Base-by-base conservation (phyloP, 2,888 invertebrate genomes). In the Bembecia ichneumoniformis region DNA sequence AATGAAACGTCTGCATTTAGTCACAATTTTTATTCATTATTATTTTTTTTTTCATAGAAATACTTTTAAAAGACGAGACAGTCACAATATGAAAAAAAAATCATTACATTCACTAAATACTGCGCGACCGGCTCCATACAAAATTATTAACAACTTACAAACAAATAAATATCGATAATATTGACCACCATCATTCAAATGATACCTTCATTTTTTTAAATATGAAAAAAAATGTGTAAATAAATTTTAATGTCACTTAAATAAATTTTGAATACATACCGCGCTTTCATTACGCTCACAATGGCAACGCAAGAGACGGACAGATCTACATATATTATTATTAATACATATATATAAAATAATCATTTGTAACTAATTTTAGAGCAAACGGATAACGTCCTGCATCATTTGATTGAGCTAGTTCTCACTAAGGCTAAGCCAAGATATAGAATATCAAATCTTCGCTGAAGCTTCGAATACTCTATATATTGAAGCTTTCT, bases 51-150 rank as follows among this genome's bases (percentile, higher is more conserved):
- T 84, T 80, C 79, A 84, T 84, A 84, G 79, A 84, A 86, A 86
- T 86, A 84, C 77, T 84, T 82, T 81, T 81, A 80, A 81, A 82
- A 84, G 82, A 83, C 79, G 79, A 75, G 75, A 82, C 77, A 79
- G 79, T 84, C 83, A 79, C 81, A 82, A 78, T 82, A 83, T 79
- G 80, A 80, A 83, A 82, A 81, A 44, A 76, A 82, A 69, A 76
- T 73, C 67, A 66, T 75, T 74, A 70, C 76, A 75, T 80, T 73
- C 72, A 77, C 75, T 77, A 79, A 77, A 80, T 75, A 81, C 77
- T 77, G 75, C 73, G 17, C 70, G 74, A 75, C 74, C 70, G 66
- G n/a, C 68, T 74, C 74, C 44, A 15, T 74, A 79, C 79, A 73
- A 82, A 81, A 80, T 74, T 70, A 81, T 73, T 73, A 77, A 84